Conservation (phyloP, 1,140 invertebrate species). For the Ips typographus region DNA sequence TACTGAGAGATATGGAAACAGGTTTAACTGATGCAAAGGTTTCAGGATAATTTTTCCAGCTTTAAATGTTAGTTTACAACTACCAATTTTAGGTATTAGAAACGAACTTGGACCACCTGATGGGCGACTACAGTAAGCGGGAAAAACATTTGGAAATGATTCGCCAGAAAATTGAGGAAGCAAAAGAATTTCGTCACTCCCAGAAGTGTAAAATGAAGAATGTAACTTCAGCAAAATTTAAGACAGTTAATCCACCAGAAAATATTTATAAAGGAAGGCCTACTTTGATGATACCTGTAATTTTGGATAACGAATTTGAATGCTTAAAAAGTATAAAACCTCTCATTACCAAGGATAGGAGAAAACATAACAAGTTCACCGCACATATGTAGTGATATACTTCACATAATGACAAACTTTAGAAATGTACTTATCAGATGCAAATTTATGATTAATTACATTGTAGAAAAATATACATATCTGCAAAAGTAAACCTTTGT, state of each 20-base stretch:
- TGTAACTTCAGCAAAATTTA: not conserved
- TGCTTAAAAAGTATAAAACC: not conserved
- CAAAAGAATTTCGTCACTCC: not conserved
- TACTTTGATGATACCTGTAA: constrained; percentile 12
- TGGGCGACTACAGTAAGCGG: constrained; percentile 23
- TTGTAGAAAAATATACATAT: no score
- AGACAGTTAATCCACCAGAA: not conserved
- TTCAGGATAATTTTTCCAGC: no score
- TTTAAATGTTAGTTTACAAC: constrained; percentile 11
- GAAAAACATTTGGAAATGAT: constrained; percentile 24
- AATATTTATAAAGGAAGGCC: constrained; percentile 27
- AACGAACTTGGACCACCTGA: not conserved
- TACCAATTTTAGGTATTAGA: no score
- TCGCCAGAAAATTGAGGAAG: constrained; percentile 27
- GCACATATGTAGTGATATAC: no score
- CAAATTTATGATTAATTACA: no score
- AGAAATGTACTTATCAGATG: no score
- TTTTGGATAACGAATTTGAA: constrained; percentile 23
- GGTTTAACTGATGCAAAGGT: constrained; percentile 16
- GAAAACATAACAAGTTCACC: no score
- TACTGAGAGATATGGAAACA: constrained; percentile 36
- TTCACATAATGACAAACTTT: no score
- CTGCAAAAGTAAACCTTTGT: no score
- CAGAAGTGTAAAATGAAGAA: not conserved
- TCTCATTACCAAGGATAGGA: no score